Evolutionary conservation across 2,888 invertebrate species (phyloP).

Genomic region (Zelleria hepariella): DNA sequence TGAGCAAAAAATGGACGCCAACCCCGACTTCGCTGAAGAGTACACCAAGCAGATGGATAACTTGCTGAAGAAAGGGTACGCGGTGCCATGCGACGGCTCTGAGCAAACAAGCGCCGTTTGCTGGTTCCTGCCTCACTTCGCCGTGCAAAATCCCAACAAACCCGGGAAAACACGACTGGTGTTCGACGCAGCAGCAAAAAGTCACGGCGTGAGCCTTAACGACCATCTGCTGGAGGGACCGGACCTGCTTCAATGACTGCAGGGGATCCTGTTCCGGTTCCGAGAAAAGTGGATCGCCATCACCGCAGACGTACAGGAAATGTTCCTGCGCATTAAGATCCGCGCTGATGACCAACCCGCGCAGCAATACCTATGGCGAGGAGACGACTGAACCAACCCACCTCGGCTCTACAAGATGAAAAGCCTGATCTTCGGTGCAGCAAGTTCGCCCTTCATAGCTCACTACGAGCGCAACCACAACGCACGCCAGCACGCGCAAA

Average conservation of each 20-base stretch:
- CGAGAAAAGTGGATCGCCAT: conserved; percentile 8
- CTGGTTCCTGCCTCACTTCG: background rate
- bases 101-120: no score
- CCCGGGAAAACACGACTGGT: background rate
- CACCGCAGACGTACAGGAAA: conserved; percentile 7
- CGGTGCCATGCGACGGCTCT: no score
- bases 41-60: background rate
- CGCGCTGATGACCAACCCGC: background rate
- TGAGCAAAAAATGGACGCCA: background rate
- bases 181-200: background rate
- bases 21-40: background rate
- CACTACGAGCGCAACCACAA: background rate
- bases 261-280: background rate
- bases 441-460: background rate
- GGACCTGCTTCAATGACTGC: background rate
- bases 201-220: background rate
- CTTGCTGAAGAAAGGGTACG: background rate
- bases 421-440: conserved; percentile 2
- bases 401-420: background rate
- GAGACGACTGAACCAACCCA: background rate
- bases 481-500: background rate
- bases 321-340: conserved; percentile 10
- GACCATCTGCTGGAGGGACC: background rate
- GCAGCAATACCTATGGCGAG: conserved; percentile 6
- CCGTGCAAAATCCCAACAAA: conserved; percentile 5